Evolutionary conservation across 2,888 invertebrate genomes (phyloP), one percentile per base, ranked within the genome.

Genomic region (Rotaria socialis): DNA sequence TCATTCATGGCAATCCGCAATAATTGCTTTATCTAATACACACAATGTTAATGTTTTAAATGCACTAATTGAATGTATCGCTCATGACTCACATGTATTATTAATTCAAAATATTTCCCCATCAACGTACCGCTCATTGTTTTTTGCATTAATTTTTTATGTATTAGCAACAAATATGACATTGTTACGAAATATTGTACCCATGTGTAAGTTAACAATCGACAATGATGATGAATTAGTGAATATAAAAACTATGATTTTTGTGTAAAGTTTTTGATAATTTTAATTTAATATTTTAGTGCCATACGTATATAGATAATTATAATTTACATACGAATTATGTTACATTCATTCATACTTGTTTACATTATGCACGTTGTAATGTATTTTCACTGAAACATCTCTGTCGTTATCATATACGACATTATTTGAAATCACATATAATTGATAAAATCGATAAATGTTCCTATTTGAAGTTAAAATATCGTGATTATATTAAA

Each of bases 71-170:
- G 11, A 80, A 22, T 80, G 8, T 47, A 47, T 80, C 47, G 80
- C 47, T 47, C 47, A 80, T 43, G 47, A 80, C 47, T n/a, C 80
- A 8, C 47, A 47, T 80, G 10, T n/a, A 11, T 22, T 80, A 80
- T 24, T 47, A n/a, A n/a, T 2, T 4, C 11, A 22, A 16, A 47
- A 43, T n/a, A 47, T 47, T 24, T 22, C 47, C 2, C n/a, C 22
- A 8, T n/a, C 35, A 24, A n/a, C 43, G 0, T 19, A 80, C 35
- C 0, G 22, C 6, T 80, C 80, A 6, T 14, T 80, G 4, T 6
- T 47, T 80, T 80, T 43, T 24, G n/a, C n/a, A 47, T 43, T 43
- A 47, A 47, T 80, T 24, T 80, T 47, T 80, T 80, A 80, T 80
- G 80, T 47, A 14, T 47, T 80, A n/a, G 24, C n/a, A 43, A 80